phyloP scores from a whole-genome alignment of 2,113 vertebrate genomes.

The Hyperopisus bebe region DNA sequence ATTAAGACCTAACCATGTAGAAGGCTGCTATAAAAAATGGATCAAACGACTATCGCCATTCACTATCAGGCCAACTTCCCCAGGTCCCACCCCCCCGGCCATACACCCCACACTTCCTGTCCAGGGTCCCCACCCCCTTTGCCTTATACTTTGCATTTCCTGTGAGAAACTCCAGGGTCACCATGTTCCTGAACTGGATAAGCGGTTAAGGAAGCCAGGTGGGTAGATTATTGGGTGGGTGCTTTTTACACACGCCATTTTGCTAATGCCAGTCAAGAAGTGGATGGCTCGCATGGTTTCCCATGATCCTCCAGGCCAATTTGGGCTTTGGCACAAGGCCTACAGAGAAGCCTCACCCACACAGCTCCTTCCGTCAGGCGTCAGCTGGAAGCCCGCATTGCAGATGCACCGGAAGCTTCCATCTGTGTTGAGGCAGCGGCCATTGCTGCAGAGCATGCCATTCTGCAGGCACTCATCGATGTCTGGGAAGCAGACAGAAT shows the following conservation, averaged over 20 bases:
- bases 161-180: not conserved
- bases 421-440: conserved; percentile 64
- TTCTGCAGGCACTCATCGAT: conserved; percentile 65
- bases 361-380: conserved; percentile 61
- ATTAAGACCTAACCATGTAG: not conserved
- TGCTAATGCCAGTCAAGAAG: not conserved
- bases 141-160: not conserved
- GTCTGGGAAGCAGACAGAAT: conserved; percentile 40
- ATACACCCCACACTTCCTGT: too few species aligned
- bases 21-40: not conserved
- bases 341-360: conserved; percentile 50
- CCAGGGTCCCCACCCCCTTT: not conserved
- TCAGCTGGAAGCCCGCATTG: conserved; percentile 66
- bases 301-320: not conserved
- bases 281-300: not conserved
- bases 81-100: too few species aligned
- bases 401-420: conserved; percentile 74
- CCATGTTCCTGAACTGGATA: not conserved
- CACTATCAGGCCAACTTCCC: too few species aligned
- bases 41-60: too few species aligned
- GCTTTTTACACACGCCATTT: not conserved
- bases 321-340: not conserved
- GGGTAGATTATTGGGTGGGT: not conserved
- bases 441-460: conserved; percentile 60
- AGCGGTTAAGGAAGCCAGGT: not conserved